These are phyloP conservation scores for Tanypteryx hageni DNA, from an alignment of 2,888 invertebrate genomes.

Conservation along the genomic window DNA sequence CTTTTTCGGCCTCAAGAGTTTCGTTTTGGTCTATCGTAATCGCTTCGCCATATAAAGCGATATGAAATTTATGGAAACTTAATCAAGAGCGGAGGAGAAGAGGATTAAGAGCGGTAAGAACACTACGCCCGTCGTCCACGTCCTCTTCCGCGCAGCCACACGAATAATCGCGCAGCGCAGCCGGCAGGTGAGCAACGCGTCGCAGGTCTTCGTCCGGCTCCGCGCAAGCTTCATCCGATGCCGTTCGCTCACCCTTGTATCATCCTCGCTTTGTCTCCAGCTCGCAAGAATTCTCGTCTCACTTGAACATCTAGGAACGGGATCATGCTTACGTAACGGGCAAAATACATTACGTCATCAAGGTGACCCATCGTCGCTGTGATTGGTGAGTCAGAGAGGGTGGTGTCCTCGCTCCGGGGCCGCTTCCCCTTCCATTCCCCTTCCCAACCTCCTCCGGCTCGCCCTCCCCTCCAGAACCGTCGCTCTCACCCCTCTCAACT, in stretches of 20 bases:
- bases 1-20: no score
- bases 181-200: not conserved
- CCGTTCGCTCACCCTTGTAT: not conserved
- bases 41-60: no score
- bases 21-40: no score
- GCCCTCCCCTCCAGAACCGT: not conserved
- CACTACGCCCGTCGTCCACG: no score
- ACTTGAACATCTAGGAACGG: slow-evolving; percentile 55
- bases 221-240: not conserved
- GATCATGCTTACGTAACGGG: slow-evolving; percentile 65
- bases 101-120: no score
- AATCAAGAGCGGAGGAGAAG: no score
- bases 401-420: slow-evolving; percentile 76
- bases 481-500: not conserved
- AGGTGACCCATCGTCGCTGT: slow-evolving; percentile 77
- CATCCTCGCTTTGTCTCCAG: not conserved
- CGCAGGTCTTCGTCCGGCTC: not conserved
- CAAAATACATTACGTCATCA: slow-evolving; percentile 74
- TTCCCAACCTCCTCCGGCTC: not conserved
- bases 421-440: slow-evolving; percentile 70
- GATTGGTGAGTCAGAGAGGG: slow-evolving; percentile 77
- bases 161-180: not conserved
- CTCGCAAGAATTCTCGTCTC: slow-evolving; percentile 33
- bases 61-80: no score
- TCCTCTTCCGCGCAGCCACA: no score